Percentiles rank a stretch among this genome's conserved stretches.
phyloP scores from a whole-genome alignment of 2,797 vertebrate genomes.

The Dendrocincla tyrannina region DNA sequence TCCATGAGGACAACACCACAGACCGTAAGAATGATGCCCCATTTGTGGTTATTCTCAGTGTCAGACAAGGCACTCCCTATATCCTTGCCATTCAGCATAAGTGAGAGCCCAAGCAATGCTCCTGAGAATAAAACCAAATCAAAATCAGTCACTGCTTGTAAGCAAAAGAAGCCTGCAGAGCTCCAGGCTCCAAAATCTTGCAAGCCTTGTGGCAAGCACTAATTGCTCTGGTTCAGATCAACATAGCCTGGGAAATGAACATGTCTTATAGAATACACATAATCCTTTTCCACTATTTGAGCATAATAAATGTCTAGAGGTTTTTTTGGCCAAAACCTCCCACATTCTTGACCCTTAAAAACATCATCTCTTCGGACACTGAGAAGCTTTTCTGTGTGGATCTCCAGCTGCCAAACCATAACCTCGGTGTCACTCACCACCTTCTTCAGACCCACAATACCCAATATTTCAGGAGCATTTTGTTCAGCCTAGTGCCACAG shows the following conservation, averaged over 20 bases:
- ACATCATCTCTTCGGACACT: not conserved
- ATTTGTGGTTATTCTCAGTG: conserved; percentile 87
- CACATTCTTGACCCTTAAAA: not conserved
- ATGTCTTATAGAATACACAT: not conserved
- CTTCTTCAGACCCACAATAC: not conserved
- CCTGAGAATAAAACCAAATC: conserved; percentile 74
- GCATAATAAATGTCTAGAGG: not conserved
- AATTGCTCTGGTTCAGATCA: not conserved
- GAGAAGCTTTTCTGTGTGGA: not conserved
- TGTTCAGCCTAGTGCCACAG: not conserved
- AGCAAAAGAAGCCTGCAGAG: not conserved
- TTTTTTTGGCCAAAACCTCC: not conserved
- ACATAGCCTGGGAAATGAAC: not conserved
- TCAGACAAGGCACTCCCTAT: conserved; percentile 87
- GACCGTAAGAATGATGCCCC: conserved; percentile 93
- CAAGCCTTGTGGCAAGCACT: not conserved
- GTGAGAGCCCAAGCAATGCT: conserved; percentile 87
- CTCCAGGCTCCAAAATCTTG: not conserved
- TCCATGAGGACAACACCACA: conserved; percentile 98
- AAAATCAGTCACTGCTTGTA: not conserved
- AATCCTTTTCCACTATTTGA: not conserved
- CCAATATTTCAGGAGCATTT: not conserved
- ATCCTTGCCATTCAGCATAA: conserved; percentile 94
- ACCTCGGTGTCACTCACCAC: not conserved
- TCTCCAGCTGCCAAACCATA: not conserved